Conservation (phyloP, 2,797 vertebrate species). For the Botia almorhae region DNA sequence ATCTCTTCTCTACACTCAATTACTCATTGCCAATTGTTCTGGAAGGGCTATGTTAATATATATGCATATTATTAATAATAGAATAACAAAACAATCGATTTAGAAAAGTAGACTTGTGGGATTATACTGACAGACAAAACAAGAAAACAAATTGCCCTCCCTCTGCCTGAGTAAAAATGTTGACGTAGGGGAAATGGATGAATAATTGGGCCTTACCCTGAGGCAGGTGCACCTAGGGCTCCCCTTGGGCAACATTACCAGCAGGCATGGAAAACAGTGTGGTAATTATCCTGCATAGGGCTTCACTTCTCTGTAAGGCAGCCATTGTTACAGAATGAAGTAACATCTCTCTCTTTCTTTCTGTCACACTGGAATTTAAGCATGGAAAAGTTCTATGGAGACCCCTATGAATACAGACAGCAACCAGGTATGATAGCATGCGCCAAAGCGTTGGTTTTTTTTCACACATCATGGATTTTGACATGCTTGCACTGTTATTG, state of each 20-base stretch:
- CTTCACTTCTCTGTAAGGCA: conserved; percentile 55
- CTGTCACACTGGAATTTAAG: too few relatives aligned
- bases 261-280: conserved; percentile 60
- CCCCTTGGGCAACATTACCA: conserved; percentile 62
- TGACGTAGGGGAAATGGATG: conserved; percentile 62
- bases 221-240: conserved; percentile 61
- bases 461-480: too few relatives aligned
- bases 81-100: conserved; percentile 10
- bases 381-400: too few relatives aligned
- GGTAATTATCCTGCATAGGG: conserved; percentile 54
- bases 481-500: too few relatives aligned
- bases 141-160: conserved; percentile 9
- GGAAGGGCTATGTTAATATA: not conserved
- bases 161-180: conserved; percentile 61
- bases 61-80: not conserved
- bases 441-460: too few relatives aligned
- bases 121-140: conserved; percentile 28
- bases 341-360: conserved; percentile 7
- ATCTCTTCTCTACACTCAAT: not conserved
- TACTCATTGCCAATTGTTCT: not conserved
- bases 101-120: conserved; percentile 22
- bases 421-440: too few relatives aligned
- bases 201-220: conserved; percentile 69
- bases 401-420: too few relatives aligned
- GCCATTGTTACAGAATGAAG: conserved; percentile 49